Evolutionary conservation across 2,888 invertebrate genomes (phyloP).

Genomic region (Philopedon plagiatum): DNA sequence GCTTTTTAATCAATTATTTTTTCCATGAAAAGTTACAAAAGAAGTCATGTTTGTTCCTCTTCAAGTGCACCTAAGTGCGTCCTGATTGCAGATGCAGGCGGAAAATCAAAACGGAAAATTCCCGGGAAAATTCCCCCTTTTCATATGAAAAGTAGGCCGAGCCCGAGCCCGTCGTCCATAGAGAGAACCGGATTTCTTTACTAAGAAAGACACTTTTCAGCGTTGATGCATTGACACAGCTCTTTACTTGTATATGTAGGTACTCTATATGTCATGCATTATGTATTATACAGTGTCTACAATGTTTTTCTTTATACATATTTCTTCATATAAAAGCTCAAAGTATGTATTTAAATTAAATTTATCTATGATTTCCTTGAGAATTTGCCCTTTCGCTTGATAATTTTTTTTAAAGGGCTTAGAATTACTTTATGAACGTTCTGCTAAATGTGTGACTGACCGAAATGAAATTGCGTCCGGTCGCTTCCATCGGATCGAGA

Average conservation of each 20-base stretch:
- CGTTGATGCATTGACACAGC: constrained; percentile 43
- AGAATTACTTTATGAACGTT: no score
- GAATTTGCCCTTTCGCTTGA: no score
- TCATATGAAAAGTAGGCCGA: constrained; percentile 47
- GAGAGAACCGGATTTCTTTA: constrained; percentile 41
- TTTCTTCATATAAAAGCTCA: no score
- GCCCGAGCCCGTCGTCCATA: constrained; percentile 46
- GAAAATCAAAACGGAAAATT: constrained; percentile 45
- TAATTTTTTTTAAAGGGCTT: no score
- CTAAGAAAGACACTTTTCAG: constrained; percentile 46
- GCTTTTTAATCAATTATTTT: constrained; percentile 47
- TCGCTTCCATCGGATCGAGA: no score
- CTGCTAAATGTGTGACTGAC: no score
- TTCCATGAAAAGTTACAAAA: constrained; percentile 6
- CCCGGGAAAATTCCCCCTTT: constrained; percentile 41
- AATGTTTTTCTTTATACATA: no score
- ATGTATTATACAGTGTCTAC: constrained; percentile 36
- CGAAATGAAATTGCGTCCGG: no score
- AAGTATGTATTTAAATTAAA: no score
- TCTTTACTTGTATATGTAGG: constrained; percentile 29
- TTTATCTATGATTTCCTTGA: no score
- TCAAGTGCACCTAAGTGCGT: constrained; percentile 48
- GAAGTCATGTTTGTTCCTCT: constrained; percentile 46
- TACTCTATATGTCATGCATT: constrained; percentile 44
- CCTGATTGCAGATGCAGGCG: constrained; percentile 48